These are phyloP conservation scores for Globia sparganii DNA, from an alignment of 2,888 invertebrate genomes.

Conservation along the genomic window DNA sequence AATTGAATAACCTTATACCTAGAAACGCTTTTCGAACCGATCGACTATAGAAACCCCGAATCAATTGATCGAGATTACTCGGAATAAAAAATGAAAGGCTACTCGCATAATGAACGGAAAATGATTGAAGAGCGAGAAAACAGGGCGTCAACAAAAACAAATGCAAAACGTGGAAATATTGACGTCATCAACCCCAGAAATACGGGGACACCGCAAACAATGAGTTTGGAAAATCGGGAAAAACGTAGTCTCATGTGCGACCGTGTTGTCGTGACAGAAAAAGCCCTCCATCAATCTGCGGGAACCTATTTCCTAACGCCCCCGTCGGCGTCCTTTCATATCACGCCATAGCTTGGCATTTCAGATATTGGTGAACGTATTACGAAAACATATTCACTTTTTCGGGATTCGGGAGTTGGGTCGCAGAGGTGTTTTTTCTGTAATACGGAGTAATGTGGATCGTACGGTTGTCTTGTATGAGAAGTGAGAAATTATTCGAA, in stretches of 20 bases:
- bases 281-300: slow-evolving; percentile 84
- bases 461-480: slow-evolving; percentile 24
- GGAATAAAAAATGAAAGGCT: background rate
- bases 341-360: slow-evolving; percentile 77
- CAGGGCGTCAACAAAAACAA: slow-evolving; percentile 44
- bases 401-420: slow-evolving; percentile 45
- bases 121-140: slow-evolving; percentile 30
- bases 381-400: slow-evolving; percentile 75
- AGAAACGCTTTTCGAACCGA: slow-evolving; percentile 42
- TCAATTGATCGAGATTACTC: background rate
- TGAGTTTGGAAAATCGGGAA: slow-evolving; percentile 78
- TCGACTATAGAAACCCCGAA: slow-evolving; percentile 26
- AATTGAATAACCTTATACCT: slow-evolving; percentile 51
- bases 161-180: slow-evolving; percentile 69
- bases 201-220: slow-evolving; percentile 68
- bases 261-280: slow-evolving; percentile 84
- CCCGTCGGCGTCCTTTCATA: slow-evolving; percentile 79
- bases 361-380: slow-evolving; percentile 79
- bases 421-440: slow-evolving; percentile 45
- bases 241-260: slow-evolving; percentile 79
- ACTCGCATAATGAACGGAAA: slow-evolving; percentile 3
- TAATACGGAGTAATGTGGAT: slow-evolving; percentile 49
- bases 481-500: slow-evolving; percentile 44
- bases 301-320: slow-evolving; percentile 82
- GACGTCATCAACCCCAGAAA: slow-evolving; percentile 73